Evolutionary conservation across 2,888 invertebrate species (phyloP).

Genomic region (Agriopis marginaria): DNA sequence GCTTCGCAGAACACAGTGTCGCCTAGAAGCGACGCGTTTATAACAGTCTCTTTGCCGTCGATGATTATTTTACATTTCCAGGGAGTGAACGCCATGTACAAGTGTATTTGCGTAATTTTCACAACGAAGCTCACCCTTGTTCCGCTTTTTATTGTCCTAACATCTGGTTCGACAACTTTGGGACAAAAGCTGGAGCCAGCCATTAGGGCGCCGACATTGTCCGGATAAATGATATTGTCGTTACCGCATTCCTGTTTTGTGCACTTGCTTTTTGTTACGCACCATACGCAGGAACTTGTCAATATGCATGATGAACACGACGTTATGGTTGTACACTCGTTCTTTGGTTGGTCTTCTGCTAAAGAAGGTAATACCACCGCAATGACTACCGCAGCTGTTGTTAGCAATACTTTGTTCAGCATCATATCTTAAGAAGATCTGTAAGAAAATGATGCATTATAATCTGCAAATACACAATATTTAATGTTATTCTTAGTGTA

Average conservation of each 20-base stretch:
- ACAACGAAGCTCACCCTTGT: conserved; percentile 59
- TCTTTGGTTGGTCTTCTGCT: conserved; percentile 41
- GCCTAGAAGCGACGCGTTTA: conserved; percentile 60
- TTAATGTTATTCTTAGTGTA: background rate
- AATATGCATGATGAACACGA: conserved; percentile 68
- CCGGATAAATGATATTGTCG: conserved; percentile 73
- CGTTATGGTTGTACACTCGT: conserved; percentile 52
- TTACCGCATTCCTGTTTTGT: conserved; percentile 72
- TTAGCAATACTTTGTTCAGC: conserved; percentile 35
- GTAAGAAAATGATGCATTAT: background rate
- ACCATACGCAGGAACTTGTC: conserved; percentile 68
- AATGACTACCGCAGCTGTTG: conserved; percentile 33
- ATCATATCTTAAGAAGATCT: conserved; percentile 21
- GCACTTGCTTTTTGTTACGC: conserved; percentile 73
- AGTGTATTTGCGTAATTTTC: conserved; percentile 73
- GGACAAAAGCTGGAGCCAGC: conserved; percentile 73
- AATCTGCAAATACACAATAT: background rate
- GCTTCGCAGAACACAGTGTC: conserved; percentile 69
- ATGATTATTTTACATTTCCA: conserved; percentile 70
- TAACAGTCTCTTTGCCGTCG: conserved; percentile 53
- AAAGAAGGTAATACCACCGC: conserved; percentile 29
- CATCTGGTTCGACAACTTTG: conserved; percentile 60
- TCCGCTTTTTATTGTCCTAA: conserved; percentile 63
- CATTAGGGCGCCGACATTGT: conserved; percentile 64
- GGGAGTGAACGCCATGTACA: conserved; percentile 76